Percentiles rank a stretch among this genome's conserved stretches.
Evolutionary conservation across 2,797 vertebrate genomes (phyloP).

Genomic region (Manis pentadactyla): DNA sequence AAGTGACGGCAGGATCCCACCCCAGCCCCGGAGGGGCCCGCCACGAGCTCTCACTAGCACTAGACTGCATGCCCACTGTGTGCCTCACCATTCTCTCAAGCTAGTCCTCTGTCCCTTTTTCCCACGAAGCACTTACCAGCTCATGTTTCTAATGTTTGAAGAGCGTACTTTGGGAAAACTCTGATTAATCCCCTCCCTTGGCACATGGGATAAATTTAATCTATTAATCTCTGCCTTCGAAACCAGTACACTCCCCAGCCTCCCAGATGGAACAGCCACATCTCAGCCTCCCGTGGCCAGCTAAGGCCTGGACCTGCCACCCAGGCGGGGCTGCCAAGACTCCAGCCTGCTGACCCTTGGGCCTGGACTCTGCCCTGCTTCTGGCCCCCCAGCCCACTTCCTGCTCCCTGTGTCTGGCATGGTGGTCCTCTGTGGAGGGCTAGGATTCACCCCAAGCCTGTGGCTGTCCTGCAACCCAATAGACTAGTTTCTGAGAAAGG

Average conservation of each 20-base stretch:
- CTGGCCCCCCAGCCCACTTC: background rate
- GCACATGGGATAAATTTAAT: background rate
- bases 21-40: background rate
- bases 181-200: constrained; percentile 1
- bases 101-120: no score
- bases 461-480: background rate
- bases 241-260: background rate
- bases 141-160: constrained; percentile 29
- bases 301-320: background rate
- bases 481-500: background rate
- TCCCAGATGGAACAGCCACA: background rate
- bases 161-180: constrained; percentile 11
- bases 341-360: background rate
- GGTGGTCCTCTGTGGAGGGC: background rate
- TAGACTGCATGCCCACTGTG: background rate
- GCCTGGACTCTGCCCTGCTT: background rate
- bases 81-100: background rate
- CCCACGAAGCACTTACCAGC: background rate
- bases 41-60: background rate
- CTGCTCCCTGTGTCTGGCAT: background rate
- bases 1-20: background rate
- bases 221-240: constrained; percentile 33
- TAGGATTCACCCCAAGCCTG: background rate
- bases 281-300: background rate
- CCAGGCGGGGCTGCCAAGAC: background rate